phyloP scores from a whole-genome alignment of 2,113 vertebrate species.

The Ivindomyrus marchei region DNA sequence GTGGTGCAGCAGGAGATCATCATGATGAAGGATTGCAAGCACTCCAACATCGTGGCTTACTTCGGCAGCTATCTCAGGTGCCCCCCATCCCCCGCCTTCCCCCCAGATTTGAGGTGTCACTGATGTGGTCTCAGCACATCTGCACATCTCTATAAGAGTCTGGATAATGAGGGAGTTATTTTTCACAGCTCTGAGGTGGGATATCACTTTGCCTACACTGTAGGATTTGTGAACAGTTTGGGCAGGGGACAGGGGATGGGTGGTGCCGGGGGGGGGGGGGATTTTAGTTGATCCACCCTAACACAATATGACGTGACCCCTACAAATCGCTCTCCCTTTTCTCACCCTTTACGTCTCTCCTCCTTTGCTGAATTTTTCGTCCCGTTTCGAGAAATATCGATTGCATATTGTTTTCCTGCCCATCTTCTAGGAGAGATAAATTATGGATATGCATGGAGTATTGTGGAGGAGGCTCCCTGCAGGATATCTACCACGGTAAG shows the following conservation, averaged over 20 bases:
- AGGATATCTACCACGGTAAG: conserved; percentile 73
- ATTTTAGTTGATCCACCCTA: neutral
- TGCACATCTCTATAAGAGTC: neutral
- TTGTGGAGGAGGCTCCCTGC: conserved; percentile 64
- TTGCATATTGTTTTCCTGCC: conserved; percentile 25
- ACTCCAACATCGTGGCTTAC: conserved; percentile 82
- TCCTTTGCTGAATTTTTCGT: neutral
- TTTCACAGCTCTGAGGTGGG: neutral
- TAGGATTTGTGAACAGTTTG: neutral
- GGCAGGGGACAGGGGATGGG: neutral
- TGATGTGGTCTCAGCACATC: neutral
- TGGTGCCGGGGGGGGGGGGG: neutral
- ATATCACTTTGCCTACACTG: neutral
- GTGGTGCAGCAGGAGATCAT: conserved; percentile 88
- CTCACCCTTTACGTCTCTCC: too few relatives aligned
- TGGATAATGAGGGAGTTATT: neutral
- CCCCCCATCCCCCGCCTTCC: neutral
- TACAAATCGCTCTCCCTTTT: neutral
- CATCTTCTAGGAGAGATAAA: conserved; percentile 70
- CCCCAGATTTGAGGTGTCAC: neutral
- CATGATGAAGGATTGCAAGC: conserved; percentile 90
- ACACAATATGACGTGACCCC: neutral
- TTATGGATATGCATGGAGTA: conserved; percentile 85
- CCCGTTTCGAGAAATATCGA: conserved; percentile 25
- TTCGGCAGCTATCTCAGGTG: conserved; percentile 86